Evolutionary conservation across 2,797 vertebrate genomes (phyloP).

Genomic region (Onychomys leucogaster): DNA sequence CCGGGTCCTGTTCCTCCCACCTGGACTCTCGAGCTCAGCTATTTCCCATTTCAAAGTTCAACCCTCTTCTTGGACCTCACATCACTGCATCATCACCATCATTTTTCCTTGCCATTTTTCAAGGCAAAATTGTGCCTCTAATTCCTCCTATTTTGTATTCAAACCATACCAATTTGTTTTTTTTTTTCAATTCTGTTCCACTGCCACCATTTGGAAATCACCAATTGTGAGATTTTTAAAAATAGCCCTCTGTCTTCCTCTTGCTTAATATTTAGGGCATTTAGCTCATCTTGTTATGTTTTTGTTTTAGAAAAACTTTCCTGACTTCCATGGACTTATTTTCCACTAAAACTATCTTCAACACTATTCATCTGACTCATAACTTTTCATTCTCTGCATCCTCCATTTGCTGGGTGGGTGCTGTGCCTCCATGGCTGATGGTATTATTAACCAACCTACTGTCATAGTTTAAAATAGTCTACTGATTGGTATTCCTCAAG

Average conservation of each 20-base stretch:
- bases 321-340: neutral
- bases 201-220: neutral
- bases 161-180: neutral
- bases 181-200: neutral
- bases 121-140: neutral
- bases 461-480: neutral
- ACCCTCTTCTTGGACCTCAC: neutral
- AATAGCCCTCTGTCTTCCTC: neutral
- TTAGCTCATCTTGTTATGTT: neutral
- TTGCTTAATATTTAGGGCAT: neutral
- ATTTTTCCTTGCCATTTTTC: neutral
- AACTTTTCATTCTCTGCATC: neutral
- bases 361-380: neutral
- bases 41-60: slow-evolving; percentile 33
- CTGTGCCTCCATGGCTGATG: neutral
- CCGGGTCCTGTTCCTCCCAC: neutral
- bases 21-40: neutral
- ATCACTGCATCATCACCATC: neutral
- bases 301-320: neutral
- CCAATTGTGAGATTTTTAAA: neutral
- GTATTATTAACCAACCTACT: neutral
- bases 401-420: neutral
- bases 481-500: neutral
- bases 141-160: neutral
- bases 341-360: neutral